Evolutionary conservation across 2,113 vertebrate species (phyloP), one percentile per base, ranked within the genome.

Genomic region (Pseudorhombus dupliciocellatus): DNA sequence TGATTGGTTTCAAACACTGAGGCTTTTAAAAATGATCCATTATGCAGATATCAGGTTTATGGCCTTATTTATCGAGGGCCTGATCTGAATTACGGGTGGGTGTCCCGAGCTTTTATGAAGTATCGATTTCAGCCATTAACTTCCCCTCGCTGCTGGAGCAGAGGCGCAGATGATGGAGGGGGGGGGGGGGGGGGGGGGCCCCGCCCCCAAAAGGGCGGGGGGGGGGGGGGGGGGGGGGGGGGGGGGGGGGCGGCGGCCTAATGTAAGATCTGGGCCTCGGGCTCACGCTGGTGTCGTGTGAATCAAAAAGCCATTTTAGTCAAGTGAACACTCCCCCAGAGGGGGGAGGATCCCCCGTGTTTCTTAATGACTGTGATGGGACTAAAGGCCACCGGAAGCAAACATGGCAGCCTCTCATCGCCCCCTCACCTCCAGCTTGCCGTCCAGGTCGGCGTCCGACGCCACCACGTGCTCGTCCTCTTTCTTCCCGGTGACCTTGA

Each of bases 401-500:
- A 54, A 42, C 28, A 56, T n/a, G 7, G 46, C 63, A 54, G 11
- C 26, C 14, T 50, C 7, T n/a, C 3, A 50, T 50, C 14, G 21
- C 56, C 18, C 37, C 20, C 57, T 59, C 58, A 98, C 98, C 96
- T 99, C 97, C 59, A 99, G 92, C 74, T 99, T 99, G 73, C 93
- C 95, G n/a, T 99, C 98, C 79, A 99, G 92, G 59, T 97, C 97
- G 3, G 97, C 96, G 21, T 99, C 98, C 0, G 97, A 98, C 25
- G 97, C 96, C 26, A 99, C 97, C 8, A 99, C 96, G 20, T 98
- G 95, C 2, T 97, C 95, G 63, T 99, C 98, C 81, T 99, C 96
- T 65, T 97, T 98, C 93, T 98, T 99, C 34, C 98, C 97, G 0
- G 97, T 99, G 63, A 95, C 98, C 91, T 96, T 97, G 85, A 99